Percentiles rank a stretch among this genome's conserved stretches.
Conservation (phyloP, 2,797 vertebrate genomes). For the Acanthurus tractus region DNA sequence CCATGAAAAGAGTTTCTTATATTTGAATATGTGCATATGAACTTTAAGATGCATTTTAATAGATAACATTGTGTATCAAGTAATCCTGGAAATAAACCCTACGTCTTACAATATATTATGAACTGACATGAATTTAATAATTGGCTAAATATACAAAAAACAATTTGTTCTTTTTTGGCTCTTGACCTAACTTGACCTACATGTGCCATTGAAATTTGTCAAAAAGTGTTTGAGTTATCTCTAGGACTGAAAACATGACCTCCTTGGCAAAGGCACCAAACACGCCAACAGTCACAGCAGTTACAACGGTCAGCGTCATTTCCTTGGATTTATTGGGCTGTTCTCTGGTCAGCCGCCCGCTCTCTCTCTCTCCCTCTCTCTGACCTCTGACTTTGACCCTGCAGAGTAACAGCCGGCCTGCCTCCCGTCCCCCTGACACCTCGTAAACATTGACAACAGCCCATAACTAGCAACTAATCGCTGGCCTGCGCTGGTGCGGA, state of each 20-base stretch:
- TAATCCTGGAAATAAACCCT: not conserved
- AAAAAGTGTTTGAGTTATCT: constrained; percentile 1
- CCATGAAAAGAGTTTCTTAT: too few species aligned
- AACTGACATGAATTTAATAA: too few species aligned
- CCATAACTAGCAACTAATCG: constrained; percentile 71
- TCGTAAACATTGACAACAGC: constrained; percentile 81
- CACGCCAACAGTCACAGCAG: constrained; percentile 30
- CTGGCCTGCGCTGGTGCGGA: constrained; percentile 43
- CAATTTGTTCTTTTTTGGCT: not conserved
- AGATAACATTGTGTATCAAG: not conserved
- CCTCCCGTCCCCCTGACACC: constrained; percentile 71
- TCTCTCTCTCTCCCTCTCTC: constrained; percentile 33
- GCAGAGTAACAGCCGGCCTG: constrained; percentile 59
- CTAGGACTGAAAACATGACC: constrained; percentile 17
- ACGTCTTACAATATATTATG: too few species aligned
- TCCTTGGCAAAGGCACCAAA: constrained; percentile 5
- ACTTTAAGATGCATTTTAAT: too few species aligned
- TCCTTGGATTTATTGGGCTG: constrained; percentile 63
- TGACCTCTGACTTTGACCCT: constrained; percentile 73
- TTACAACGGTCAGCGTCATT: constrained; percentile 59
- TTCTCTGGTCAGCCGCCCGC: constrained; percentile 30
- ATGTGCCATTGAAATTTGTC: not conserved
- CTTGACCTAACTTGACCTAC: not conserved
- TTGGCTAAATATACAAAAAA: not conserved
- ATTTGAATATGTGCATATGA: too few species aligned